Percentiles rank a stretch among this genome's conserved stretches.
Evolutionary conservation across 2,113 vertebrate genomes (phyloP).

Genomic region (Lepisosteus oculatus): DNA sequence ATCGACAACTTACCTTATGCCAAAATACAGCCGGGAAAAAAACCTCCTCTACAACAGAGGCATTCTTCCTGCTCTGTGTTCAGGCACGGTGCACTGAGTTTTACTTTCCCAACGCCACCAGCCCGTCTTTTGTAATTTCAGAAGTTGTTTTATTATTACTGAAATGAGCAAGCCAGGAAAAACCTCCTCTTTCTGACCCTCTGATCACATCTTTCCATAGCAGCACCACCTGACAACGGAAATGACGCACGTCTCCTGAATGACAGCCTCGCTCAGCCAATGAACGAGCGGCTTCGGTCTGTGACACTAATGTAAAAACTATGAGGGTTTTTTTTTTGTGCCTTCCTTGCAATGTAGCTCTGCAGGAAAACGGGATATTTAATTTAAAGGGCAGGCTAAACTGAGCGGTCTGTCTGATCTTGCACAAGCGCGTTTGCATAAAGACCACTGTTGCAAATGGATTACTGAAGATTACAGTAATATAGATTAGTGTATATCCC

Average conservation of each 20-base stretch:
- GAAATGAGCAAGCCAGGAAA: conserved; percentile 68
- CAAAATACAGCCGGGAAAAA: conserved; percentile 58
- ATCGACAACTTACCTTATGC: conserved; percentile 64
- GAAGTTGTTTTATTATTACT: conserved; percentile 49
- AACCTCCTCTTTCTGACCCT: conserved; percentile 57
- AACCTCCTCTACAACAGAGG: conserved; percentile 52
- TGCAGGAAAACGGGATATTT: conserved; percentile 14
- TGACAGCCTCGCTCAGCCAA: conserved; percentile 53
- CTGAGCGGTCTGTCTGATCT: too few relatives aligned
- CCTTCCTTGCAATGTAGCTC: conserved; percentile 12
- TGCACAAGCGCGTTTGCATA: too few relatives aligned
- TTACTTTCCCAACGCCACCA: conserved; percentile 28
- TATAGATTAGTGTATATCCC: too few relatives aligned
- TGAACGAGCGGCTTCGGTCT: conserved; percentile 15
- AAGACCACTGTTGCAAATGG: too few relatives aligned
- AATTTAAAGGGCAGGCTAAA: background rate
- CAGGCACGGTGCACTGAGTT: conserved; percentile 31
- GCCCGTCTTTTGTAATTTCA: conserved; percentile 34
- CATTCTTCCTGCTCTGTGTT: conserved; percentile 46
- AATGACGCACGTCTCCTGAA: conserved; percentile 68
- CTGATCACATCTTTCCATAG: conserved; percentile 81
- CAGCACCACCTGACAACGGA: conserved; percentile 81
- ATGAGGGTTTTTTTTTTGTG: conserved; percentile 10
- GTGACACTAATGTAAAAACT: conserved; percentile 7
- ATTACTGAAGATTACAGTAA: too few relatives aligned